Base-by-base conservation (phyloP, 2,113 vertebrate species). In the Leptobrachium leishanense region DNA sequence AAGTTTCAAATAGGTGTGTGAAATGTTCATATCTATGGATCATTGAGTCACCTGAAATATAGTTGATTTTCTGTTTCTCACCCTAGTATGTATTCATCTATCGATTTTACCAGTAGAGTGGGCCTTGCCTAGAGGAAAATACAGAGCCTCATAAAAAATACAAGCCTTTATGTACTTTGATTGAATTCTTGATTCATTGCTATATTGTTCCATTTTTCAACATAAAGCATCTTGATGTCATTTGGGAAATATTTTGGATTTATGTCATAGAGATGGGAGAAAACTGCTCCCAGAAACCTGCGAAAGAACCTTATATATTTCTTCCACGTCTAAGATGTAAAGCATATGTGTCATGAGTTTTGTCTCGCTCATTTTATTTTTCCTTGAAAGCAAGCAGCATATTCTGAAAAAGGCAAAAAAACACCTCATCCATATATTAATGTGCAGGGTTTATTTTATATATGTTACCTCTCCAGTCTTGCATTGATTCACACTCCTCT, bases 381-480 rank as follows among this genome's bases (percentile, higher is more conserved):
- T 69, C 41, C 43, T 68, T 43, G 50, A 46, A 64, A 64, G 41
- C 44, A 68, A 68, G 50, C 55, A 57, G 41, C 41, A 39, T 8
- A 13, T 39, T 39, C 40, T 77, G 67, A 69, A 69, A 77, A 46
- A 77, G 59, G 20, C 54, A n/a, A 43, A 39, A 68, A 77, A 69
- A 77, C n/a, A 63, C 44, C 54, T 55, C 63, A 77, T 70, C 44
- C 43, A 77, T 70, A 43, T 62, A 77, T 63, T 54, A 70, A 44
- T 76, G 57, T 40, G 70, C 59, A 77, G 59, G 66, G 68, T 77
- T 77, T 55, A 63, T 77, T 69, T 77, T 77, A 69, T 63, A 69
- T 63, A 40, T 63, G n/a, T 70, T 70, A 42, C 43, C 42, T 12
- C 62, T 64, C n/a, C 62, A 64, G 62, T 39, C 31, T 64, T 64